Base-by-base conservation (phyloP, 2,797 vertebrate species). In the Neosilurus mollespiculum region DNA sequence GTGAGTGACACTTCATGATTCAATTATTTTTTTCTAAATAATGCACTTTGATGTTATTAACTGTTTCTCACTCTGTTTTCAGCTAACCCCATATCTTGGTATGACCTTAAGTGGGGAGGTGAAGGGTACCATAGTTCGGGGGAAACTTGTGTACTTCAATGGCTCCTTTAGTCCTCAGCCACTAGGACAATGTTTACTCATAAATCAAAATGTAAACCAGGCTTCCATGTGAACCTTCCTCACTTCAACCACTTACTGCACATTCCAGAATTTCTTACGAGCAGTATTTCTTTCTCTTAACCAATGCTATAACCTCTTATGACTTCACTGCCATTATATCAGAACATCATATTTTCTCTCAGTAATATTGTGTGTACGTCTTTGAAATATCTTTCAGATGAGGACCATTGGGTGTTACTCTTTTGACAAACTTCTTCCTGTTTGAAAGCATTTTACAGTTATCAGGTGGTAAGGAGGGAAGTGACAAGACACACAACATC, bases 21-120 rank as follows among this genome's bases (percentile, higher is more conserved):
- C 8, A 22, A 4, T 56, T 56, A 11, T 18, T 15, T 61, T 66
- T 72, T 73, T 77, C 5, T 8, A 24, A 1, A 43, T 61, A 69
- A 69, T 22, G 2, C 24, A 14, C 37, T 51, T 78, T 22, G 14
- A 64, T 3, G 24, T 62, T 56, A 24, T 65, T n/a, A 49, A 83
- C 37, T 71, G 24, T 80, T 77, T 87, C 51, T 66, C 49, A 30
- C 43, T 87, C 66, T 83, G 56, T 83, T 81, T 85, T 37, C 84
- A 96, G 96, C 58, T 96, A 34, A 96, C 93, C 4, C 96, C 95
- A 0, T 96, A 96, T 85, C 93, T 96, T 9, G 94, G 94, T 30
- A 70, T 90, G 77, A 91, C 81, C 2, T 91, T 96, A 81, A 87
- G 22, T 58, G 96, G 96, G 34, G 87, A 91, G 70, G 94, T 96